Evolutionary conservation across 2,888 invertebrate species (phyloP), one percentile per base, ranked within the genome.

Genomic region (Tiphia femorata): DNA sequence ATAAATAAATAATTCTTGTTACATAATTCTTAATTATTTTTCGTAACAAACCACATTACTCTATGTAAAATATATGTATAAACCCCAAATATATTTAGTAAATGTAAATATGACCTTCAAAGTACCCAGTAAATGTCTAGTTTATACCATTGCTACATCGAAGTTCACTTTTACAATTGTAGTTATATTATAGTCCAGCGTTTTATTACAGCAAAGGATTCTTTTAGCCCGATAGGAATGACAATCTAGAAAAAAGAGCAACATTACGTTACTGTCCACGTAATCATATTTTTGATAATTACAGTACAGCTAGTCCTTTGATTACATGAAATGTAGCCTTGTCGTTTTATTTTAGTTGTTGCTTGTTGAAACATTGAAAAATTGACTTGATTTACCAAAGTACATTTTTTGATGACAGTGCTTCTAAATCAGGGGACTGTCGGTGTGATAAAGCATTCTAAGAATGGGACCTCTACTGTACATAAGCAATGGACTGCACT

Each of bases 61-160:
- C 5, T 5, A 23, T 5, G 5, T 14, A 10, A 21, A 35, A 21
- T 21, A 23, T 35, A 20, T 12, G n/a, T n/a, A n/a, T n/a, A 14
- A 19, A 17, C 30, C 12, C 44, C 5, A 30, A 46, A 19, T 30
- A 20, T 20, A 30, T 8, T n/a, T 23, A 43, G 25, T 7, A 44
- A 23, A 59, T 66, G 62, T 60, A 54, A 55, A 70, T 67, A 61
- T 35, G 33, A 60, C 52, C 10, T 68, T 49, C 56, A 62, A 59
- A 62, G 62, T 60, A 29, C 48, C 19, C 49, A 47, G 41, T 47
- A 44, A n/a, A n/a, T n/a, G n/a, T n/a, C n/a, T 56, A 58, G 49
- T 67, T 73, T 72, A 64, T 76, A 73, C 68, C 71, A 74, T 72
- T 71, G 49, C 44, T 72, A 75, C 74, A 76, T 67, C 55, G 73